Percentiles rank a stretch among this genome's conserved stretches.
These are phyloP conservation scores for Sminthopsis crassicaudata DNA, from an alignment of 2,113 vertebrate genomes.

Conservation along the genomic window DNA sequence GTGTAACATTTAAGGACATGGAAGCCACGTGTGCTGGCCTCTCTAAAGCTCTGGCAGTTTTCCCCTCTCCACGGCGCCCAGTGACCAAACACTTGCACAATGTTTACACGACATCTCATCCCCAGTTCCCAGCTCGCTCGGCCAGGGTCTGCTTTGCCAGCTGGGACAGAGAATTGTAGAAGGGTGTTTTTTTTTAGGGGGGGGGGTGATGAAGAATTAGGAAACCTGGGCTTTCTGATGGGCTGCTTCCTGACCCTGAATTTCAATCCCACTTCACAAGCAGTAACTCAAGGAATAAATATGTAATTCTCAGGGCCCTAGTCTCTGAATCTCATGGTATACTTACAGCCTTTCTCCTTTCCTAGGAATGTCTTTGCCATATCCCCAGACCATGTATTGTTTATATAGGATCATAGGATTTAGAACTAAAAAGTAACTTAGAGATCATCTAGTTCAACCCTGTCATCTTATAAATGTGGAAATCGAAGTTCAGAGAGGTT, in stretches of 20 bases:
- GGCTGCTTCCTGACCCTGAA: not conserved
- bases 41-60: not conserved
- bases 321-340: not conserved
- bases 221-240: not conserved
- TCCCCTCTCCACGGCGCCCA: not conserved
- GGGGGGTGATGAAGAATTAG: not conserved
- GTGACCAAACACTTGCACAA: constrained; percentile 4
- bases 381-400: not conserved
- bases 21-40: constrained; percentile 2
- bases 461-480: not conserved
- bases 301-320: not conserved
- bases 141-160: not conserved
- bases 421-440: not conserved
- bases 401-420: not conserved
- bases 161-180: not conserved
- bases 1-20: constrained; percentile 2
- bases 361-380: not conserved
- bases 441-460: not conserved
- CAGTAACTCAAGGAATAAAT: not conserved
- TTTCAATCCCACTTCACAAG: not conserved
- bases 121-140: not conserved
- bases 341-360: not conserved
- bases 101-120: constrained; percentile 1
- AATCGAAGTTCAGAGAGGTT: not conserved
- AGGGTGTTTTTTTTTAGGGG: not conserved